These are phyloP conservation scores for Samia ricini DNA, from an alignment of 1,140 invertebrate species.

Conservation along the genomic window DNA sequence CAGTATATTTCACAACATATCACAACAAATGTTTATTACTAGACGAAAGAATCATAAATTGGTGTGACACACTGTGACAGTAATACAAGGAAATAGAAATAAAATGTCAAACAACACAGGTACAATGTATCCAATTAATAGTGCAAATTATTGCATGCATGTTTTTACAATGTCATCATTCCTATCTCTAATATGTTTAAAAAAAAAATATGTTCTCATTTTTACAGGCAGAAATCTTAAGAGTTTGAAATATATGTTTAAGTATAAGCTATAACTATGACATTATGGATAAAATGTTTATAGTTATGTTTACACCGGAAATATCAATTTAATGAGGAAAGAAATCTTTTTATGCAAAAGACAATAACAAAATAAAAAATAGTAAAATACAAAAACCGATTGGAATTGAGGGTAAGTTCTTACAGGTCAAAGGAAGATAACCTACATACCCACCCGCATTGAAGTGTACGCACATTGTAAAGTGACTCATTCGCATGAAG, in stretches of 20 bases:
- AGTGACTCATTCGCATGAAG: slow-evolving; percentile 6
- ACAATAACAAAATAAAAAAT: not conserved
- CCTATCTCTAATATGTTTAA: no score
- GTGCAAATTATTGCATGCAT: not conserved
- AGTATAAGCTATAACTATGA: no score
- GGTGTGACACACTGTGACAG: not conserved
- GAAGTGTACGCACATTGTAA: not conserved
- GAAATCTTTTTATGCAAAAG: not conserved
- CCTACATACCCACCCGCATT: slow-evolving; percentile 6
- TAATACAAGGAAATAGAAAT: not conserved
- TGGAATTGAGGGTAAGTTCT: not conserved
- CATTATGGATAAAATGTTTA: not conserved
- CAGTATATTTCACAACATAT: slow-evolving; percentile 1
- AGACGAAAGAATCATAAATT: not conserved
- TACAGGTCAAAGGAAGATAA: slow-evolving; percentile 5
- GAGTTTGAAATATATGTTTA: no score
- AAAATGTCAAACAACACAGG: not conserved
- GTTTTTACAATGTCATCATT: not conserved
- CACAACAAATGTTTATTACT: slow-evolving; percentile 1
- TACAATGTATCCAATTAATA: not conserved
- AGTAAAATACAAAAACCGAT: not conserved
- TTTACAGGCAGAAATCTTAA: not conserved
- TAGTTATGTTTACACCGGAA: not conserved
- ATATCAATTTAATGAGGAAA: not conserved
- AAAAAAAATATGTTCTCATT: not conserved